These are phyloP conservation scores for Tinamus major DNA, from an alignment of 2,797 vertebrate species.

Conservation along the genomic window DNA sequence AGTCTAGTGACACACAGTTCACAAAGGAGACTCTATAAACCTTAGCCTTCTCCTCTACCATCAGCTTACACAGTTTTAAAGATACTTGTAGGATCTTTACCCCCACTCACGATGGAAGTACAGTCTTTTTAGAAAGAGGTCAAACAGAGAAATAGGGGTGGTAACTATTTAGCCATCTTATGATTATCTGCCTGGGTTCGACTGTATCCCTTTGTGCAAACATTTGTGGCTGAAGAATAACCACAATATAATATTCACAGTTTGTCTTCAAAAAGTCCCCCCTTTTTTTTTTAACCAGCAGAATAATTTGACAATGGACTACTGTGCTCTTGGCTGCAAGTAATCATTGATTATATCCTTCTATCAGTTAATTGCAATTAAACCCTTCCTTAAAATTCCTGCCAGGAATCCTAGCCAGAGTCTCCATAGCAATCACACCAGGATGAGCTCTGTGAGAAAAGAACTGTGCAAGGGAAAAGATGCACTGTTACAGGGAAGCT, in stretches of 20 bases:
- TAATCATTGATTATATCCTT: background rate
- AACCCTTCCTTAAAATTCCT: background rate
- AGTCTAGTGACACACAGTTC: slow-evolving; percentile 16
- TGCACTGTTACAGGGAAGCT: background rate
- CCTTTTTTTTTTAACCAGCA: background rate
- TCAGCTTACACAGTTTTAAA: slow-evolving; percentile 49
- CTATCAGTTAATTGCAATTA: background rate
- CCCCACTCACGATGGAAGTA: background rate
- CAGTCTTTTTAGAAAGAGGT: background rate
- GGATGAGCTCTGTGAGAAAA: background rate
- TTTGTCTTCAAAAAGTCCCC: background rate
- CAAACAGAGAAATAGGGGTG: background rate
- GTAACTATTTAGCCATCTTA: background rate
- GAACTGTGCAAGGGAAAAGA: background rate
- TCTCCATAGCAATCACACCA: background rate
- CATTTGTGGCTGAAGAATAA: background rate
- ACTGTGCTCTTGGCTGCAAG: background rate
- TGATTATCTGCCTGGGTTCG: background rate
- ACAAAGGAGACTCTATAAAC: background rate
- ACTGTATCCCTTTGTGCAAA: background rate
- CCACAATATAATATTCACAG: background rate
- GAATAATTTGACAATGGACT: background rate
- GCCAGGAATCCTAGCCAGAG: background rate
- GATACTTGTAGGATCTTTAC: background rate
- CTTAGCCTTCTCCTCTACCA: slow-evolving; percentile 6